phyloP scores from a whole-genome alignment of 2,797 vertebrate genomes.

The Esox masquinongy region DNA sequence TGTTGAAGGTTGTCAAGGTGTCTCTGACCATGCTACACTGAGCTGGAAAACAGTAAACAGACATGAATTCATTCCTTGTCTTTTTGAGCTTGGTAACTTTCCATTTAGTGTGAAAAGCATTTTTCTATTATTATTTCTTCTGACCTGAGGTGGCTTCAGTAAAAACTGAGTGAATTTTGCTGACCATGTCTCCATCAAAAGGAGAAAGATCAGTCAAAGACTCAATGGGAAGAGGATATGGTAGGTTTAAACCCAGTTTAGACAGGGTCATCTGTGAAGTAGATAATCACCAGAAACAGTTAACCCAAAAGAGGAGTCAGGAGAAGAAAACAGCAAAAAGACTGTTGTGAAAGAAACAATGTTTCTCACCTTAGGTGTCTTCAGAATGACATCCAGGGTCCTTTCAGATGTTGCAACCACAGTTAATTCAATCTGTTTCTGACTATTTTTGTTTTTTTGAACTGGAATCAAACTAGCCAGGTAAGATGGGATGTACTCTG shows the following conservation, averaged over 20 bases:
- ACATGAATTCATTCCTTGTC: neutral
- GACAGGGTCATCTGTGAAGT: constrained; percentile 37
- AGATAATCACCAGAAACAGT: constrained; percentile 1
- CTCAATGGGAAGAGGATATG: constrained; percentile 37
- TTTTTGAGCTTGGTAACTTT: neutral
- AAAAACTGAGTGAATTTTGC: constrained; percentile 22
- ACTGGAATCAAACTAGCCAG: constrained; percentile 56
- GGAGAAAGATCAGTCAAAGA: constrained; percentile 8
- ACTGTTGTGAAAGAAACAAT: neutral
- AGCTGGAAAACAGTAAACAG: constrained; percentile 39
- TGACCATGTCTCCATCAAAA: constrained; percentile 21
- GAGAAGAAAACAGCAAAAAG: neutral
- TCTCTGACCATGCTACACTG: constrained; percentile 39
- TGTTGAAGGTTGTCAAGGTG: constrained; percentile 68
- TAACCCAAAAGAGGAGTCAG: neutral
- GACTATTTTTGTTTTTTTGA: constrained; percentile 60
- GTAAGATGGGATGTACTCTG: constrained; percentile 54
- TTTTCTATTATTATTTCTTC: neutral
- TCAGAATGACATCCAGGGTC: constrained; percentile 58
- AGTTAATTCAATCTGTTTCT: constrained; percentile 51
- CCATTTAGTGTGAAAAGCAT: neutral
- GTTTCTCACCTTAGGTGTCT: constrained; percentile 53
- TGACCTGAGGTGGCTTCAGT: constrained; percentile 36
- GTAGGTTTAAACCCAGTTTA: constrained; percentile 33
- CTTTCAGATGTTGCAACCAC: constrained; percentile 58